phyloP scores from a whole-genome alignment of 2,797 vertebrate genomes.

The Ceryle rudis region DNA sequence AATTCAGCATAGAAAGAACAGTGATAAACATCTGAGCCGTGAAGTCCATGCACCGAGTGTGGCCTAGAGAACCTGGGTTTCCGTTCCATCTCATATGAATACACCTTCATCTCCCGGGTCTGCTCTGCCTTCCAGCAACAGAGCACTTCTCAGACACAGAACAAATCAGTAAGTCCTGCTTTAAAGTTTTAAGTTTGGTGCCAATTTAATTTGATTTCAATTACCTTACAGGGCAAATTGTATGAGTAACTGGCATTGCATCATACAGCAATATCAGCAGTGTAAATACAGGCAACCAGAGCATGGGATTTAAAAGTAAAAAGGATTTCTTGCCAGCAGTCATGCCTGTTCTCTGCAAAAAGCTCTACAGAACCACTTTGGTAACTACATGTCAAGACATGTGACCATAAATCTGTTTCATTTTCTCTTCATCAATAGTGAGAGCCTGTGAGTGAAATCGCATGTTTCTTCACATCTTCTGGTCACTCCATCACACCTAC shows the following conservation, averaged over 20 bases:
- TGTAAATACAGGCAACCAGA: not conserved
- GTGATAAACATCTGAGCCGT: not conserved
- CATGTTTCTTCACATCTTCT: not conserved
- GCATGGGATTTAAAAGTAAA: not conserved
- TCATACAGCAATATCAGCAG: conserved; percentile 6
- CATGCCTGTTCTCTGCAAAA: conserved; percentile 20
- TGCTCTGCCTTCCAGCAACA: not conserved
- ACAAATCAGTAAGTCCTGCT: not conserved
- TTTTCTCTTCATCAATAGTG: not conserved
- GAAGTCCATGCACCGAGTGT: not conserved
- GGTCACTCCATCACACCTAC: not conserved
- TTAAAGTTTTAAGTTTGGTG: not conserved
- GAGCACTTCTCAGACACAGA: not conserved
- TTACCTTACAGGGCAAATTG: not conserved
- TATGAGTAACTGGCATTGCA: not conserved
- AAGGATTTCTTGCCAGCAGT: not conserved
- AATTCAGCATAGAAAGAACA: not conserved
- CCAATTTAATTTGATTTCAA: conserved; percentile 18
- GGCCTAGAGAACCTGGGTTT: not conserved
- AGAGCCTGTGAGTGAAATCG: not conserved
- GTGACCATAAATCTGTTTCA: not conserved
- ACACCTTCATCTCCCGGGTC: not conserved
- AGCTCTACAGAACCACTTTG: not conserved
- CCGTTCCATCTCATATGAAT: not conserved
- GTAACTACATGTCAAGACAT: not conserved